A percentile compares a stretch with the other conserved stretches of the same genome.
phyloP scores from a whole-genome alignment of 2,113 vertebrate genomes.

The Sturnus vulgaris region DNA sequence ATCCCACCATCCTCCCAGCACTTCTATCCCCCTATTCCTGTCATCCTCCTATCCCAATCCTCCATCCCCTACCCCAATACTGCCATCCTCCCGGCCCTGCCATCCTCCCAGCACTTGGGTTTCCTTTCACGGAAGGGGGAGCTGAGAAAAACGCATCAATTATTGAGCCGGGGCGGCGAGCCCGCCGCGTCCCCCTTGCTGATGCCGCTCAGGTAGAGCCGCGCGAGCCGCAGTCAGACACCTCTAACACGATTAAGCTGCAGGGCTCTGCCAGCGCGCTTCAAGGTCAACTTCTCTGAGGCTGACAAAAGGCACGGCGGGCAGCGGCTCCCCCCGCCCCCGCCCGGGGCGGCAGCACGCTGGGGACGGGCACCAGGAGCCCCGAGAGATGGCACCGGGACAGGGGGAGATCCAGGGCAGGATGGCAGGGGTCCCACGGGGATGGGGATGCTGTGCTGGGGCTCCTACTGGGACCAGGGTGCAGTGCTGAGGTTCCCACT shows the following conservation, averaged over 20 bases:
- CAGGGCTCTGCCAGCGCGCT: constrained; percentile 47
- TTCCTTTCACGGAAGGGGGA: constrained; percentile 55
- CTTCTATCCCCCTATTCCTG: background rate
- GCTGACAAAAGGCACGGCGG: constrained; percentile 21
- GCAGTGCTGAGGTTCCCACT: background rate
- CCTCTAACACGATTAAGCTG: constrained; percentile 51
- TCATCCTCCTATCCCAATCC: too few species aligned
- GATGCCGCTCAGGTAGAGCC: constrained; percentile 57
- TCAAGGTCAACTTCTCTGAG: constrained; percentile 54
- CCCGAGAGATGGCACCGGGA: background rate
- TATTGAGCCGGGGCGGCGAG: constrained; percentile 43
- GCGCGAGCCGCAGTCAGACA: constrained; percentile 53
- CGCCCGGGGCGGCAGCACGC: background rate
- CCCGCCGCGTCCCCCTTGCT: constrained; percentile 41
- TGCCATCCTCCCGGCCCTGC: background rate
- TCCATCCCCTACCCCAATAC: accelerated
- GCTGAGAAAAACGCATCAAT: constrained; percentile 52
- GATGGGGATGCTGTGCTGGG: accelerated
- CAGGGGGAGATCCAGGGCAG: background rate
- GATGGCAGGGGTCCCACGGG: accelerated
- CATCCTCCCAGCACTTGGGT: background rate
- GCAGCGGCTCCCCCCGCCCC: background rate
- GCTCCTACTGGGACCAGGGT: accelerated
- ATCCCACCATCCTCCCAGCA: background rate
- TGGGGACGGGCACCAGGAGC: background rate